These are phyloP conservation scores for Pleuronectes platessa DNA, from an alignment of 2,113 vertebrate genomes.

Conservation along the genomic window DNA sequence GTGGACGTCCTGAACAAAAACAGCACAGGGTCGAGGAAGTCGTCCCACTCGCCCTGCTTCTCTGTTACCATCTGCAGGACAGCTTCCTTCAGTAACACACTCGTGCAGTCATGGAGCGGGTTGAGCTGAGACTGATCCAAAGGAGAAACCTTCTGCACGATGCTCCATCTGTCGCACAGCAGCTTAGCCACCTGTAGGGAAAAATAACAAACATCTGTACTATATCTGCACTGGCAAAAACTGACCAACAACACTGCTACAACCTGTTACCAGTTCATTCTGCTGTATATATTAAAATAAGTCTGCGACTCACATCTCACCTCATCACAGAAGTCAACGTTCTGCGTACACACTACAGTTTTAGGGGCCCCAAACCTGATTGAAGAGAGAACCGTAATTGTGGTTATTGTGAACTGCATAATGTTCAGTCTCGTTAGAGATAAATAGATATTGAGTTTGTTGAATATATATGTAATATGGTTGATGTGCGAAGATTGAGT, in stretches of 20 bases:
- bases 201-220: not conserved
- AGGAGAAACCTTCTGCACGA: conserved; percentile 82
- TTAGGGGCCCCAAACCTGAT: conserved; percentile 88
- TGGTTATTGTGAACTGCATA: not conserved
- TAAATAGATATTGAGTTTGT: not conserved
- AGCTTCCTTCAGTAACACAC: conserved; percentile 82
- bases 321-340: conserved; percentile 88
- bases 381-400: not conserved
- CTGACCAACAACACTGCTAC: not conserved
- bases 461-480: too few species aligned
- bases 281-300: not conserved
- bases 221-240: not conserved
- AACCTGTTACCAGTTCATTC: not conserved
- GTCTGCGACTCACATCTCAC: conserved; percentile 72
- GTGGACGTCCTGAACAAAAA: conserved; percentile 86
- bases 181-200: conserved; percentile 82
- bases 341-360: conserved; percentile 84
- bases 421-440: not conserved
- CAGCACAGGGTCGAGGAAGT: conserved; percentile 86
- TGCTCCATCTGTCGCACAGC: conserved; percentile 85
- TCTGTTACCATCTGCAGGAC: conserved; percentile 83
- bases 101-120: conserved; percentile 77
- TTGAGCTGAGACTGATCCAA: conserved; percentile 73
- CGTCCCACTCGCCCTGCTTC: conserved; percentile 87
- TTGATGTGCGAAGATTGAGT: too few species aligned